These are phyloP conservation scores for Noturus placidus DNA, from an alignment of 2,113 vertebrate genomes.

Conservation along the genomic window DNA sequence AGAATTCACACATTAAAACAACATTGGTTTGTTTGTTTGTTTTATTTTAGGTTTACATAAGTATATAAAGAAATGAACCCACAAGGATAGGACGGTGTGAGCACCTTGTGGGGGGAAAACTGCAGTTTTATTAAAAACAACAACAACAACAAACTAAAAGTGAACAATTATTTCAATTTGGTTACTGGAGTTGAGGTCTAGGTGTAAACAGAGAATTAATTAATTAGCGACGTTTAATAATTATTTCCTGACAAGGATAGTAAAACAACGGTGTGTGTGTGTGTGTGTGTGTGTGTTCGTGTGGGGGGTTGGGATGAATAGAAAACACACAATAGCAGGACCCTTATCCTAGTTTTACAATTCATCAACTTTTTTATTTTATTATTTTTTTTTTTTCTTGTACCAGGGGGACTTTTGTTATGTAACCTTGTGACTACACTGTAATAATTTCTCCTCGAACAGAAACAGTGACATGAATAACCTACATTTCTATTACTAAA, in stretches of 20 bases:
- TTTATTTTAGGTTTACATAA: background rate
- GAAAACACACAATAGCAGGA: constrained; percentile 12
- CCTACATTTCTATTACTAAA: background rate
- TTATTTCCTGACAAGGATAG: background rate
- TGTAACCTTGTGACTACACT: constrained; percentile 16
- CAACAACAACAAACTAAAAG: background rate
- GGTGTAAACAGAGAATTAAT: background rate
- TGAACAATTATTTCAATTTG: background rate
- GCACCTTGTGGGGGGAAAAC: background rate
- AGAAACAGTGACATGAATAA: too few relatives aligned
- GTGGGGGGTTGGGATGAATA: constrained; percentile 14
- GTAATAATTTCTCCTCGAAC: background rate
- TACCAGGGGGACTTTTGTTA: constrained; percentile 16
- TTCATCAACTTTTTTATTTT: constrained; percentile 20
- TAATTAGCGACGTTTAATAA: background rate
- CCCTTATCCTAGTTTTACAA: constrained; percentile 12
- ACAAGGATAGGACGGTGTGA: background rate
- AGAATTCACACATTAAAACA: background rate
- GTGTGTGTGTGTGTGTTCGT: background rate
- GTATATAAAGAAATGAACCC: background rate
- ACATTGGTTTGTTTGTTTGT: background rate
- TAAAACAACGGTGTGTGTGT: constrained; percentile 10
- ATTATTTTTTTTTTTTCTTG: background rate
- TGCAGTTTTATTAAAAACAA: background rate
- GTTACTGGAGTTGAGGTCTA: background rate